A percentile compares a stretch with the other conserved stretches of the same genome.
Conservation (phyloP, 2,113 vertebrate species). For the Passerina amoena region DNA sequence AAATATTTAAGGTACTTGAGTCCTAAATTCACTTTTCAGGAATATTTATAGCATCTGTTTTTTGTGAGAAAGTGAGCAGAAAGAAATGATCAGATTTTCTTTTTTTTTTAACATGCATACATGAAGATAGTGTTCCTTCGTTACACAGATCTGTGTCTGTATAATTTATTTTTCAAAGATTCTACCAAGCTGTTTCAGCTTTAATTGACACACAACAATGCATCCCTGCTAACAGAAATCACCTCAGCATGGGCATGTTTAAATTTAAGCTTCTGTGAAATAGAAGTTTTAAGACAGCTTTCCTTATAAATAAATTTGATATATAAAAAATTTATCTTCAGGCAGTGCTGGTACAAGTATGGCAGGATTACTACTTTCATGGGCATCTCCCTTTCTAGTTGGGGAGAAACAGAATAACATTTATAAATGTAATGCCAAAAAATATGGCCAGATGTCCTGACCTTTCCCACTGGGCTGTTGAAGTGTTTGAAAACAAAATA, state of each 20-base stretch:
- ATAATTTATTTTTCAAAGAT: not conserved
- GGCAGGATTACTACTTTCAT: not conserved
- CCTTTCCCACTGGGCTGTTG: not conserved
- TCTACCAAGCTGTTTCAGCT: not conserved
- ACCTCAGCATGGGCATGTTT: rapidly evolving
- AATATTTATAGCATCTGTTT: not conserved
- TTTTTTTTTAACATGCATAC: not conserved
- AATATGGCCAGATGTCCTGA: not conserved
- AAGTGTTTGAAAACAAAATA: not conserved
- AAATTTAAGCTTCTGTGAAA: not conserved
- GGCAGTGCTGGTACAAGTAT: not conserved
- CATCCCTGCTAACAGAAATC: not conserved
- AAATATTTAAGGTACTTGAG: not conserved
- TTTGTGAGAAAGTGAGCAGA: not conserved
- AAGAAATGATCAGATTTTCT: not conserved
- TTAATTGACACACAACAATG: not conserved
- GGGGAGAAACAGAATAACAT: not conserved
- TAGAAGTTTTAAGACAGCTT: not conserved
- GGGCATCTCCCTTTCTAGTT: not conserved
- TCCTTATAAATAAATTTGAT: not conserved
- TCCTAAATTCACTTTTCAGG: not conserved
- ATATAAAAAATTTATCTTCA: not conserved
- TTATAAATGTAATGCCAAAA: not conserved
- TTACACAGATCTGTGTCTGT: not conserved
- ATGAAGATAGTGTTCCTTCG: not conserved